Evolutionary conservation across 2,888 invertebrate genomes (phyloP), one percentile per base, ranked within the genome.

Genomic region (Philopedon plagiatum): DNA sequence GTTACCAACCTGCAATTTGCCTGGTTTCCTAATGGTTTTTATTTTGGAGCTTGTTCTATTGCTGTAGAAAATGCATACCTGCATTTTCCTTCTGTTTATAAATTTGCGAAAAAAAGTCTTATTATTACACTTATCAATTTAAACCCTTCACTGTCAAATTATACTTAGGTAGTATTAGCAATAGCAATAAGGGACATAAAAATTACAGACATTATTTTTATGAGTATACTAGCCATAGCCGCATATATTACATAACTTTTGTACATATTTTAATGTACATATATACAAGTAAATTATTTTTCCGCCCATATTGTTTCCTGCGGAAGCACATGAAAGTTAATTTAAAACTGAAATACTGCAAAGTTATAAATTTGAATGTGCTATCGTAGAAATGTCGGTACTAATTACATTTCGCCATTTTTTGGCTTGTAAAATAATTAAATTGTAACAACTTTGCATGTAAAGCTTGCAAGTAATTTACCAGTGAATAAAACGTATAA

Each of bases 261-360:
- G n/a, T 34, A 34, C 1, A 39, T 39, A 2, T 39, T 39, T 1
- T 39, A 39, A 15, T 39, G 13, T 39, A 21, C 9, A 11, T 2
- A 21, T 19, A 19, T 49, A 49, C 46, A 49, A 23, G 51, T 29
- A 29, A n/a, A 39, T 39, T 39, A 54, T 54, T 18, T 29, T 21
- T 5, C 29, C 5, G 15, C 29, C 13, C 18, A 54, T 54, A 29
- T 29, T 54, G 51, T 54, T 54, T 18, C 18, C 51, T 29, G 51
- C 9, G 15, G 15, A 3, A 15, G 11, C 8, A 21, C 23, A 21
- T 21, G n/a, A 46, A 46, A 46, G 21, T 46, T 23, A 46, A 46
- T 46, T 46, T 46, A 46, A 23, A 21, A 21, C n/a, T 1, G 0
- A 46, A 23, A 23, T 46, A 18, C 7, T 46, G 5, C 19, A 44